Evolutionary conservation across 2,797 vertebrate genomes (phyloP).

Genomic region (Phoxinus dragarum): DNA sequence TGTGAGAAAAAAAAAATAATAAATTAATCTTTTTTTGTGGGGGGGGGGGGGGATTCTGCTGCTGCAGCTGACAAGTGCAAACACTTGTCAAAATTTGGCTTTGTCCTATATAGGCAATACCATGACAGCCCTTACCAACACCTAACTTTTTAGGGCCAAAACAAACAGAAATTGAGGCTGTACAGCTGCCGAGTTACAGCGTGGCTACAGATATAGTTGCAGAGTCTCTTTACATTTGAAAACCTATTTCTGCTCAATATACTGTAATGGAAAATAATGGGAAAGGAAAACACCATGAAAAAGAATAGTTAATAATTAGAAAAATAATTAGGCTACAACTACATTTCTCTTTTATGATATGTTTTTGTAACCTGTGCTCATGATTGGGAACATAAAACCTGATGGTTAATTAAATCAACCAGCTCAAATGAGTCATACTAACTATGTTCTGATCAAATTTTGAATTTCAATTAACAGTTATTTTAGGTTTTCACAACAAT

Average conservation of each 20-base stretch:
- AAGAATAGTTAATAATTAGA: too few species aligned
- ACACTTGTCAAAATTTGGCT: constrained; percentile 70
- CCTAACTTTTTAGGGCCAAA: constrained; percentile 63
- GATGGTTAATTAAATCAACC: background rate
- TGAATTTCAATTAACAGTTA: too few species aligned
- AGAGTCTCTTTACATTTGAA: background rate
- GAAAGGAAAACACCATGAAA: background rate
- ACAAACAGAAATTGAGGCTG: constrained; percentile 65
- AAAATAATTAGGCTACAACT: background rate
- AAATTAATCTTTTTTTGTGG: constrained; percentile 55
- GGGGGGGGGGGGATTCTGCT: constrained; percentile 47
- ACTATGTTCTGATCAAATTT: background rate
- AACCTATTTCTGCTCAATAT: background rate
- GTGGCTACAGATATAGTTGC: constrained; percentile 3
- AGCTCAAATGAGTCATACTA: background rate
- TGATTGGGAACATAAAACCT: background rate
- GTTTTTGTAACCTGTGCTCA: background rate
- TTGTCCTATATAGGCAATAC: constrained; percentile 77
- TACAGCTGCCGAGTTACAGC: background rate
- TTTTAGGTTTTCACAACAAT: too few species aligned
- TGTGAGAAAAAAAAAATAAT: constrained; percentile 40
- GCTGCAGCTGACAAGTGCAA: constrained; percentile 63
- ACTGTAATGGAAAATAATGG: background rate
- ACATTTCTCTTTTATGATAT: background rate
- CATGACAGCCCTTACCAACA: constrained; percentile 69